phyloP scores from a whole-genome alignment of 2,797 vertebrate genomes.

The Anas bernieri region DNA sequence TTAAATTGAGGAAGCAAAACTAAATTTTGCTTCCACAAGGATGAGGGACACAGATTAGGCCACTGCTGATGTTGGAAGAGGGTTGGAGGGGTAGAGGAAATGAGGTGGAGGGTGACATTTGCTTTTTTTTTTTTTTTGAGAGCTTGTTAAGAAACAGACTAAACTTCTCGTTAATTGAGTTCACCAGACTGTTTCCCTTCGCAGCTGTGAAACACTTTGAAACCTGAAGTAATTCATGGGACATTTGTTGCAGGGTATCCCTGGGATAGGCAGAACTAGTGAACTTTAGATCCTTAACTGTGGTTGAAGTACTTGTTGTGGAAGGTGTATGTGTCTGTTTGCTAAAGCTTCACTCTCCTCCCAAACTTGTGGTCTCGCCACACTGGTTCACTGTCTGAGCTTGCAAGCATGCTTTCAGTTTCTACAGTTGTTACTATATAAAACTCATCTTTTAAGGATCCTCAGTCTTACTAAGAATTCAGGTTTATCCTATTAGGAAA shows the following conservation, averaged over 20 bases:
- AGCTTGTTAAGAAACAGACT: not conserved
- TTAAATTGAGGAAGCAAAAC: not conserved
- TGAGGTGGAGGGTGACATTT: not conserved
- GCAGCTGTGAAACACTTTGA: not conserved
- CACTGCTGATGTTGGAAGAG: not conserved
- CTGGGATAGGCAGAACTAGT: not conserved
- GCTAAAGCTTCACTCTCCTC: not conserved
- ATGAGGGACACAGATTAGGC: too few relatives aligned
- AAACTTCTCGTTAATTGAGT: not conserved
- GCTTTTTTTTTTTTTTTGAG: too few relatives aligned
- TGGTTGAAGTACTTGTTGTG: not conserved
- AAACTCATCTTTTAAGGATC: not conserved
- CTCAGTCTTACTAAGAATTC: slow-evolving; percentile 1
- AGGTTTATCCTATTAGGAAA: not conserved
- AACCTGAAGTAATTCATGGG: not conserved
- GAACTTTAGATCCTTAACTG: not conserved
- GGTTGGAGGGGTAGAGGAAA: not conserved
- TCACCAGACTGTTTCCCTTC: not conserved
- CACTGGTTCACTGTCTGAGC: not conserved
- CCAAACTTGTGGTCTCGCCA: not conserved
- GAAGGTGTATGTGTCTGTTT: not conserved
- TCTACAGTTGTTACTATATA: not conserved
- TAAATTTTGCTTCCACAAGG: not conserved
- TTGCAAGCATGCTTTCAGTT: not conserved
- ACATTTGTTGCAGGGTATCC: not conserved